These are phyloP conservation scores for Pipra filicauda DNA, from an alignment of 2,113 vertebrate species.

Conservation along the genomic window DNA sequence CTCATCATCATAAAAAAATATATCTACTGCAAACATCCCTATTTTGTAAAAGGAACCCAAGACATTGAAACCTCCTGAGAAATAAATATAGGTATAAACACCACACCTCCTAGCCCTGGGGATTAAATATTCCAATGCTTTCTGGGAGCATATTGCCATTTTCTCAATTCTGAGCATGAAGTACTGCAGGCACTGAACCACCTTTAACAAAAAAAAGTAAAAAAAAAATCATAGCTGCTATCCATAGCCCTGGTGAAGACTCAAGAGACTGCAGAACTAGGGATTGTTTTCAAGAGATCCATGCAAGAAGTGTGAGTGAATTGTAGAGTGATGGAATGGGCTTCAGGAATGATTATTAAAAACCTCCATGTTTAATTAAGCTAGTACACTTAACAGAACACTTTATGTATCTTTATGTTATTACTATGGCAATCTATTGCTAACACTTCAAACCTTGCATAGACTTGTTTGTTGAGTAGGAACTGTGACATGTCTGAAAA, in stretches of 20 bases:
- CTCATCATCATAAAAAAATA: neutral
- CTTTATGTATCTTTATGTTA: neutral
- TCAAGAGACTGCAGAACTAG: neutral
- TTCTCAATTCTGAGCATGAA: slow-evolving; percentile 38
- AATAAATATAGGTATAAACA: neutral
- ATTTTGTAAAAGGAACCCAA: neutral
- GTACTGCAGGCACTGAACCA: slow-evolving; percentile 14
- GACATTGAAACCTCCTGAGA: neutral
- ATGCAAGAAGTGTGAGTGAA: neutral
- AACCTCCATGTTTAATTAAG: fast-evolving
- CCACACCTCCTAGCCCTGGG: neutral
- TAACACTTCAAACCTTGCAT: neutral
- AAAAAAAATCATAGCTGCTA: neutral
- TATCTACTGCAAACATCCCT: neutral
- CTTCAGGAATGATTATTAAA: neutral
- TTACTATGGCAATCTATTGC: neutral
- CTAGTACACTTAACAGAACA: neutral
- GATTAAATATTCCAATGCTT: slow-evolving; percentile 15
- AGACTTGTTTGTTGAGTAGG: neutral
- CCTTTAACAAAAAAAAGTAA: neutral
- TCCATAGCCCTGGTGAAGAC: neutral
- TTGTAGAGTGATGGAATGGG: neutral
- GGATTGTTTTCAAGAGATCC: neutral
- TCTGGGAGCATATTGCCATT: neutral
- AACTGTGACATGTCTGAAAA: neutral